Conservation (phyloP, 2,888 invertebrate genomes). For the Ennomos quercinarius region DNA sequence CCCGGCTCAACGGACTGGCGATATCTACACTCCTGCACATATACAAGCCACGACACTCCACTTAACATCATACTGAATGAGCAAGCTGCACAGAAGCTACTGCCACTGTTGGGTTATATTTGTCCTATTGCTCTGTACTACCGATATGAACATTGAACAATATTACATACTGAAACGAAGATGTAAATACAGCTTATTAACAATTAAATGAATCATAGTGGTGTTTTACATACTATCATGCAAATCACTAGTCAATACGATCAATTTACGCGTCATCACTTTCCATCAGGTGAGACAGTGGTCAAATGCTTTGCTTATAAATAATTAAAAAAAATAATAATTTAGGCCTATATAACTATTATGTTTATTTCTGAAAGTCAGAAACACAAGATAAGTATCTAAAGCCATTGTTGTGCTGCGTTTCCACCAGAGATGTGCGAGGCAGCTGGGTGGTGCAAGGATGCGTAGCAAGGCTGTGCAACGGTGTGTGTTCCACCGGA, state of each 20-base stretch:
- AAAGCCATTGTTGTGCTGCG: too few relatives aligned
- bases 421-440: too few relatives aligned
- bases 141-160: neutral
- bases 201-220: constrained; percentile 8
- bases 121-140: constrained; percentile 3
- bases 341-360: too few relatives aligned
- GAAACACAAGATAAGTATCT: too few relatives aligned
- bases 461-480: too few relatives aligned
- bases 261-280: constrained; percentile 12
- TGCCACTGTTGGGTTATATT: constrained; percentile 1
- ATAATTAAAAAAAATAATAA: too few relatives aligned
- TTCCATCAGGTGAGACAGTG: too few relatives aligned
- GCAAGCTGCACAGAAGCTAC: constrained; percentile 13
- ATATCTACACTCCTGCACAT: constrained; percentile 35
- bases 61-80: constrained; percentile 46
- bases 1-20: constrained; percentile 43
- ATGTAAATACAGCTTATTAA: constrained; percentile 11
- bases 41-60: constrained; percentile 28
- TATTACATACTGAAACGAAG: constrained; percentile 7
- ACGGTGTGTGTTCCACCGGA: too few relatives aligned
- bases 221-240: constrained; percentile 7
- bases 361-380: too few relatives aligned
- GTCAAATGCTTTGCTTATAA: too few relatives aligned
- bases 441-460: too few relatives aligned
- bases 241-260: constrained; percentile 8